Evolutionary conservation across 2,888 invertebrate species (phyloP), one percentile per base, ranked within the genome.

Genomic region (Tetragonisca angustula): DNA sequence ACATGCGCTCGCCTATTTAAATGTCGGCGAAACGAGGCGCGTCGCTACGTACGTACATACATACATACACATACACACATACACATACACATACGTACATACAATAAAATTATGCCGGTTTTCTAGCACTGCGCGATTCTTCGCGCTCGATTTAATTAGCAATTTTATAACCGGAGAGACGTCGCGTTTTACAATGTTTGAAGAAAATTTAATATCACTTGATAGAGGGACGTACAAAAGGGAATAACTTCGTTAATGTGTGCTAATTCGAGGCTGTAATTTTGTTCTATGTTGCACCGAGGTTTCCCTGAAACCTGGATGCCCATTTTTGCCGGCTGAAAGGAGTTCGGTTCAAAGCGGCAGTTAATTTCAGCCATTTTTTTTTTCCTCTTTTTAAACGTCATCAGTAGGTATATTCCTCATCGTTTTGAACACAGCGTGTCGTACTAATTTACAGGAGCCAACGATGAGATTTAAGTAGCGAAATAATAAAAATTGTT

Each of bases 21-120:
- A 65, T 54, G 36, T 24, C 54, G 52, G 65, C 19, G 65, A 54
- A 65, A 59, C 62, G 52, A 72, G 27, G 24, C 15, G 71, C 72
- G 21, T 21, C 64, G 11, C 4, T 32, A 43, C 36, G 36, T 43
- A 43, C 36, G 13, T 64, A 27, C 62, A 64, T n/a, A n/a, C n/a
- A n/a, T n/a, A n/a, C n/a, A n/a, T n/a, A n/a, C 21, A 43, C 43
- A 9, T 43, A 43, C 43, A 5, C 32, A 32, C 64, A 64, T 32
- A 43, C 43, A 9, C 9, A 43, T 11, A 5, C 32, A 32, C 64
- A 64, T 27, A 27, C 36, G 6, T 36, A 36, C 36, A 32, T 11
- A 62, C 21, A 5, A 19, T 32, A 32, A 21, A 64, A 32, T 21
- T 64, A 21, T 64, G 21, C 5, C 32, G 32, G 32, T 32, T 64